phyloP scores from a whole-genome alignment of 2,113 vertebrate genomes.

The Anolis sagrei region DNA sequence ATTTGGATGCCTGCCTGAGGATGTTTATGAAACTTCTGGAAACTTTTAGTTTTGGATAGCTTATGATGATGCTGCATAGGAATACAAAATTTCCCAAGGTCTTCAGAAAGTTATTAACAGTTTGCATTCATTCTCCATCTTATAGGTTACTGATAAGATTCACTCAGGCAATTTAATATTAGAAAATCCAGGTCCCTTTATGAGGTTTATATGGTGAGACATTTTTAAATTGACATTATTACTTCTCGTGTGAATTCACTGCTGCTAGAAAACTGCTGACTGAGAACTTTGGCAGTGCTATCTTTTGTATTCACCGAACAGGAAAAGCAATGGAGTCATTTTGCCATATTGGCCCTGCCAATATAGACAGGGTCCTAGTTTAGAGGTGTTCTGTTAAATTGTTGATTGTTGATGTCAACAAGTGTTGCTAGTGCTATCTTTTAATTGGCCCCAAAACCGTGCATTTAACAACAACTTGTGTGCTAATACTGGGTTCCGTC shows the following conservation, averaged over 20 bases:
- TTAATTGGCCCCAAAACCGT: not conserved
- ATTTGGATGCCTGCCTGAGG: not conserved
- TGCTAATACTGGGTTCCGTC: not conserved
- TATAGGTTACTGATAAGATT: conserved; percentile 10
- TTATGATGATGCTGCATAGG: not conserved
- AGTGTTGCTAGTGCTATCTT: not conserved
- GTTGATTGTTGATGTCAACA: not conserved
- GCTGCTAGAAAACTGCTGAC: conserved; percentile 21
- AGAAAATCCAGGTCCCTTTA: not conserved
- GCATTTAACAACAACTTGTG: not conserved
- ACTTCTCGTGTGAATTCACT: conserved; percentile 5
- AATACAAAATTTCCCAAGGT: not conserved
- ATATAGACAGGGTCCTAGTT: not conserved
- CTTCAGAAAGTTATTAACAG: not conserved
- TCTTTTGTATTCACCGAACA: conserved; percentile 2
- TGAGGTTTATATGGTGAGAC: not conserved
- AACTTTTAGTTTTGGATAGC: not conserved
- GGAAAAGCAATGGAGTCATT: not conserved
- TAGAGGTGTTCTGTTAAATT: not conserved
- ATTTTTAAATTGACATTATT: not conserved
- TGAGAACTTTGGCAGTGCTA: conserved; percentile 4
- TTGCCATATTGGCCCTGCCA: not conserved
- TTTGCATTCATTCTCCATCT: not conserved
- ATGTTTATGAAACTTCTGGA: conserved; percentile 4
- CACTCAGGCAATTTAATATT: not conserved